Conservation (phyloP, 2,888 invertebrate species). For the Scelioninae gen. 2 region DNA sequence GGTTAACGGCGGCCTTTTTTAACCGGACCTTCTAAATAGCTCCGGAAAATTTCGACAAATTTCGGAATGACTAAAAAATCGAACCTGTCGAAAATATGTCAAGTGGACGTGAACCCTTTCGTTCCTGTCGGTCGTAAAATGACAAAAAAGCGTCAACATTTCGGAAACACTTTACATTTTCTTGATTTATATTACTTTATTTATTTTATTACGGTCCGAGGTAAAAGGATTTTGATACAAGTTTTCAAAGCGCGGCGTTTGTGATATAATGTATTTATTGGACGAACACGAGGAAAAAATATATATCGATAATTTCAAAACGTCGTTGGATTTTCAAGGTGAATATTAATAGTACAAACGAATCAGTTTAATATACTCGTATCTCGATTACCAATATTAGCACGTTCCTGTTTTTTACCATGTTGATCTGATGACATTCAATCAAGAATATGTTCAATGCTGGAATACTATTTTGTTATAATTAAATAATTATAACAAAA, state of each 20-base stretch:
- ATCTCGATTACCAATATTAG: too few species aligned
- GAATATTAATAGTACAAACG: too few species aligned
- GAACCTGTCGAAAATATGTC: conserved; percentile 54
- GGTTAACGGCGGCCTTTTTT: conserved; percentile 48
- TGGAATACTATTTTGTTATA: too few species aligned
- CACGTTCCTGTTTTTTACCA: too few species aligned
- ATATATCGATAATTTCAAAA: too few species aligned
- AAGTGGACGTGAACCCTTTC: conserved; percentile 50
- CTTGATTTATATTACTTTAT: conserved; percentile 31
- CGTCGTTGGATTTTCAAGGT: too few species aligned
- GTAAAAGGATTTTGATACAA: conserved; percentile 4
- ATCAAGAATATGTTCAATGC: too few species aligned
- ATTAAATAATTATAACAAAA: too few species aligned
- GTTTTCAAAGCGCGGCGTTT: conserved; percentile 1
- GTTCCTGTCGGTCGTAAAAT: conserved; percentile 33
- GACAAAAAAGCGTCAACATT: conserved; percentile 40
- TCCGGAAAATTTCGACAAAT: conserved; percentile 37
- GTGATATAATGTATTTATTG: background rate
- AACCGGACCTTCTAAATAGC: conserved; percentile 45
- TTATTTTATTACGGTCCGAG: conserved; percentile 6
- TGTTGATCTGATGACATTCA: too few species aligned
- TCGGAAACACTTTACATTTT: conserved; percentile 23
- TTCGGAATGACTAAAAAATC: conserved; percentile 48
- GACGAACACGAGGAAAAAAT: too few species aligned
- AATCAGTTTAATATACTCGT: too few species aligned